Conservation (phyloP, 37 sponge, comb jelly and placozoan genomes). For the Diacarnus erythraeanus region DNA sequence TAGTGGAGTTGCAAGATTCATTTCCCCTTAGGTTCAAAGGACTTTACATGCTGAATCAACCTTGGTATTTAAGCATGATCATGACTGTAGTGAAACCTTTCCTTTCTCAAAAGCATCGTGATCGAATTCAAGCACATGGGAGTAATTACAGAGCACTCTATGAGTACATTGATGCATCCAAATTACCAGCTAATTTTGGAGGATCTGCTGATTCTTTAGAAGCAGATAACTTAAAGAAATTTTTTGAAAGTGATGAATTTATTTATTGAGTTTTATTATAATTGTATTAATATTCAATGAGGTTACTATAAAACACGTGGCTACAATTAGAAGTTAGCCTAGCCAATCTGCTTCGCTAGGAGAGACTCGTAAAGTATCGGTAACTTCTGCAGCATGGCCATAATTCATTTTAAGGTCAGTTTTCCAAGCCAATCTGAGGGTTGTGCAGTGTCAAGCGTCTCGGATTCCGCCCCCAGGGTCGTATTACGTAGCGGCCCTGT, state of each 20-base stretch:
- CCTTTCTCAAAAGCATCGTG: conserved; percentile 54
- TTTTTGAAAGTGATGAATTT: conserved; percentile 5
- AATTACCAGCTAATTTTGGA: conserved; percentile 48
- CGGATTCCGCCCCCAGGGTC: too few relatives aligned
- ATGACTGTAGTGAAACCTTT: conserved; percentile 63
- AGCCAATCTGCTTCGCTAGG: too few relatives aligned
- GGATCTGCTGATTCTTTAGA: conserved; percentile 10
- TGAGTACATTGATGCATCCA: conserved; percentile 18
- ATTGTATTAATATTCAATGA: too few relatives aligned
- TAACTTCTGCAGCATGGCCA: too few relatives aligned
- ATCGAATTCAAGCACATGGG: conserved; percentile 44
- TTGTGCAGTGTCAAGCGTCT: too few relatives aligned
- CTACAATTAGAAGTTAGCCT: too few relatives aligned
- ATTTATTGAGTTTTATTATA: too few relatives aligned
- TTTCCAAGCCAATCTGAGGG: too few relatives aligned
- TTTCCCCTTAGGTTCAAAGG: conserved; percentile 71
- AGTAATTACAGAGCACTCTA: conserved; percentile 18
- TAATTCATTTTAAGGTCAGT: too few relatives aligned
- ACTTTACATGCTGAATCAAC: conserved; percentile 56
- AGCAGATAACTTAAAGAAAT: conserved; percentile 4
- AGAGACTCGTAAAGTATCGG: too few relatives aligned
- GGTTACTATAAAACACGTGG: too few relatives aligned
- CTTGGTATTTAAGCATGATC: conserved; percentile 57
- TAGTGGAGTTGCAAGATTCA: conserved; percentile 59
- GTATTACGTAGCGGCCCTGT: too few relatives aligned